Conservation (phyloP, 2,888 invertebrate species). For the Chrysotoxum bicinctum region DNA sequence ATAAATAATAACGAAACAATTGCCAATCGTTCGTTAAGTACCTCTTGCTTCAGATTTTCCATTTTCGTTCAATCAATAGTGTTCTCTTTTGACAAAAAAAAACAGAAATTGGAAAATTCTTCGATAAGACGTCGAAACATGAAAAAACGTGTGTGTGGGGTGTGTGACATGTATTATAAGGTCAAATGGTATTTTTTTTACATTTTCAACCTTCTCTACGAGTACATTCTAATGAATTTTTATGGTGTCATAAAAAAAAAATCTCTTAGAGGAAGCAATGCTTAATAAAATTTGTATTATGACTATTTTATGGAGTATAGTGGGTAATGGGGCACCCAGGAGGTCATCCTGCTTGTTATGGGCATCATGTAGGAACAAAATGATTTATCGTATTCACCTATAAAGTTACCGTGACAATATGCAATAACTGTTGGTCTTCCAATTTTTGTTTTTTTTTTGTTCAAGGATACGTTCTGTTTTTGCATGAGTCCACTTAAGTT, state of each 20-base stretch:
- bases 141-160: slow-evolving; percentile 41
- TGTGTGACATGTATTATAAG: slow-evolving; percentile 66
- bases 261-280: neutral
- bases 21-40: slow-evolving; percentile 66
- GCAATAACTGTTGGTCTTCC: slow-evolving; percentile 45
- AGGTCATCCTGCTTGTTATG: slow-evolving; percentile 1
- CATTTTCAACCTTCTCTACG: slow-evolving; percentile 35
- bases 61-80: slow-evolving; percentile 57
- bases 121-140: slow-evolving; percentile 31
- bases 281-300: neutral
- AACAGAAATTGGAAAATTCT: slow-evolving; percentile 62
- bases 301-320: neutral
- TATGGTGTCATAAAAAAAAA: neutral
- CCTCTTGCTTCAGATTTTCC: slow-evolving; percentile 33
- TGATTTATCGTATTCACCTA: slow-evolving; percentile 22
- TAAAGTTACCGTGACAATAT: slow-evolving; percentile 58
- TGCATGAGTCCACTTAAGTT: slow-evolving; percentile 42
- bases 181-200: slow-evolving; percentile 47
- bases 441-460: neutral
- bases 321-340: neutral
- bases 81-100: slow-evolving; percentile 10
- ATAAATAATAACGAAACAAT: slow-evolving; percentile 58
- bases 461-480: slow-evolving; percentile 10
- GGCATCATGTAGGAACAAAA: slow-evolving; percentile 10
- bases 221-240: slow-evolving; percentile 6